Evolutionary conservation across 2,888 invertebrate genomes (phyloP), one percentile per base, ranked within the genome.

Genomic region (Desoria tigrina): DNA sequence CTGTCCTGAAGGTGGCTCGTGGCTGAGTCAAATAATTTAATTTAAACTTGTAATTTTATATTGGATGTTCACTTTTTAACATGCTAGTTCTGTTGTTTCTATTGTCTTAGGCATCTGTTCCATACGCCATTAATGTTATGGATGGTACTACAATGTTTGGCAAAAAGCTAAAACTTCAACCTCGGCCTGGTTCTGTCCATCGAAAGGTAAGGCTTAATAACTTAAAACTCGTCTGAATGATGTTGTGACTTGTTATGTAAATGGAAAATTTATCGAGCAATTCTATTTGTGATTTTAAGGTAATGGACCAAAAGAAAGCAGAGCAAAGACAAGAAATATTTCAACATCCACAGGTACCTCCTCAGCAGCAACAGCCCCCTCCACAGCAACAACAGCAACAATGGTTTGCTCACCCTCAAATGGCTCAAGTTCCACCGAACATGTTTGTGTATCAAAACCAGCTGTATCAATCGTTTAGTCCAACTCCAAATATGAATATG

Each of bases 391-490:
- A 65, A 57, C 71, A 71, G 53, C 69, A 62, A 45, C 68, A 69
- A 49, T 67, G 62, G 65, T 71, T 67, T 64, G 61, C 68, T 57
- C 58, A 65, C 68, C 71, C 74, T 37, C 76, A 74, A 71, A 59
- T 76, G 65, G 76, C 74, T 72, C 76, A 76, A 74, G 71, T 74
- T 62, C 73, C 74, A 64, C 73, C 72, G 53, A 74, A 74, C 54
- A 74, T 76, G 74, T 72, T 76, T 59, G 69, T 76, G 54, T 76
- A 76, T 65, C 73, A 72, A 67, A 74, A 72, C 60, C 74, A 74
- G 62, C 69, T 76, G 69, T 74, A 74, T 60, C 75, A 74, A 63
- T 71, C 74, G 18, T 73, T 71, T 66, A 68, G 67, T 53, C 66
- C 61, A 39, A 58, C 59, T 53, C 70, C 71, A 57, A 73, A 72